phyloP scores from a whole-genome alignment of 2,888 invertebrate genomes.

The Cylloceria caligata region DNA sequence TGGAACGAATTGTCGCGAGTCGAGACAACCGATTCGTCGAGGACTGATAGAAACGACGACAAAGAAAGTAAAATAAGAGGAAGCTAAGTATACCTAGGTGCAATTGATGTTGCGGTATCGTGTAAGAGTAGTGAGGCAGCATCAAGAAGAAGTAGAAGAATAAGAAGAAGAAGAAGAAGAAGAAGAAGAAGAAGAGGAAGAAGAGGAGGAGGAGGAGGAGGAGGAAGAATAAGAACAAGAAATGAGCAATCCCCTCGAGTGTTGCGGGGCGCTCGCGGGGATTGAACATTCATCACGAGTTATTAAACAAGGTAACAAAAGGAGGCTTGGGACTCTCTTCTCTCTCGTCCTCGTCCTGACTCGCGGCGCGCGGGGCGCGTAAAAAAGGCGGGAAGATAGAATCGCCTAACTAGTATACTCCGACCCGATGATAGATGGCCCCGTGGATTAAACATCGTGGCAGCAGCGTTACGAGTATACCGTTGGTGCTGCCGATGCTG shows the following conservation, averaged over 20 bases:
- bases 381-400: constrained; percentile 82
- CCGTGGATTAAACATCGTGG: constrained; percentile 80
- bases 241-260: constrained; percentile 63
- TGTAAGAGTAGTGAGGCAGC: constrained; percentile 26
- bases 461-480: constrained; percentile 59
- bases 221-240: constrained; percentile 30
- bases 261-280: constrained; percentile 54
- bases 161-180: neutral
- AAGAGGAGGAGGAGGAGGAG: neutral
- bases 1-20: constrained; percentile 56
- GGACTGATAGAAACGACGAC: constrained; percentile 20
- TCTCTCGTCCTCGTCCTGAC: constrained; percentile 46
- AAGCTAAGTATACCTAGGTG: constrained; percentile 31
- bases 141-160: constrained; percentile 2
- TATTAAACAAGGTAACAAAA: constrained; percentile 84
- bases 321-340: constrained; percentile 73
- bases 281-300: constrained; percentile 83
- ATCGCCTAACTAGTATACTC: constrained; percentile 83
- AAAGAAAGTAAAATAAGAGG: constrained; percentile 23
- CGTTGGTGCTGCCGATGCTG: constrained; percentile 48
- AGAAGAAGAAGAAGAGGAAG: constrained; percentile 34
- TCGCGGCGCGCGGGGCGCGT: constrained; percentile 73
- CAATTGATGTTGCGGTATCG: neutral
- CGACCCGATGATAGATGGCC: constrained; percentile 82
- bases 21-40: constrained; percentile 25